Conservation (phyloP, 2,888 invertebrate genomes). For the Cetonia aurata region DNA sequence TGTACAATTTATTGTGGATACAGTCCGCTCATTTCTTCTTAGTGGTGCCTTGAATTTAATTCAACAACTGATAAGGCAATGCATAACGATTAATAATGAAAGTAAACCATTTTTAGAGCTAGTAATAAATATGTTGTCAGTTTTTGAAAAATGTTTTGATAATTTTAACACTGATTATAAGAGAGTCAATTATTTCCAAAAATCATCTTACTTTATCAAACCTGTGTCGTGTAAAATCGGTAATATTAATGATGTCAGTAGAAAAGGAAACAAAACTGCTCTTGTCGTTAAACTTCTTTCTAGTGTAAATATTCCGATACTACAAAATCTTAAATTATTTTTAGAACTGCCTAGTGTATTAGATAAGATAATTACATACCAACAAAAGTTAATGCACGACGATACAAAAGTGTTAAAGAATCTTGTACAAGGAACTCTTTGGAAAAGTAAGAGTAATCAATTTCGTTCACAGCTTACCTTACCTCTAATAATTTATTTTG, state of each 20-base stretch:
- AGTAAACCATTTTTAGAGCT: background rate
- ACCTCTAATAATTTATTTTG: conserved; percentile 51
- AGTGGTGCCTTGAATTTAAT: background rate
- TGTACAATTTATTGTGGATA: background rate
- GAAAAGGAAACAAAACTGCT: conserved; percentile 1
- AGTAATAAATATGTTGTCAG: background rate
- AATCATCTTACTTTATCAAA: conserved; percentile 20
- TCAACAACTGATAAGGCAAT: background rate
- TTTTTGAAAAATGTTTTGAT: background rate
- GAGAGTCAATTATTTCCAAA: conserved; percentile 18
- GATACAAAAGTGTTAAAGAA: conserved; percentile 5
- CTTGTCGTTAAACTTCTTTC: conserved; percentile 24
- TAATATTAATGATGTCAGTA: conserved; percentile 10
- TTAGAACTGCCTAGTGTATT: conserved; percentile 29
- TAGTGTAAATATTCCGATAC: background rate
- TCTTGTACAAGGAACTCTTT: conserved; percentile 45
- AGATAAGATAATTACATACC: conserved; percentile 17
- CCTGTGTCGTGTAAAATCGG: conserved; percentile 11
- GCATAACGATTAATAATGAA: background rate
- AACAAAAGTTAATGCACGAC: conserved; percentile 1
- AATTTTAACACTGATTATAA: conserved; percentile 34
- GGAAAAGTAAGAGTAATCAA: conserved; percentile 35
- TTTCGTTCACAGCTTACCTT: conserved; percentile 34
- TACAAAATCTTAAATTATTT: conserved; percentile 24
- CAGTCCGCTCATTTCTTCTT: background rate